Base-by-base conservation (phyloP, 2,888 invertebrate genomes). In the Suillia variegata region DNA sequence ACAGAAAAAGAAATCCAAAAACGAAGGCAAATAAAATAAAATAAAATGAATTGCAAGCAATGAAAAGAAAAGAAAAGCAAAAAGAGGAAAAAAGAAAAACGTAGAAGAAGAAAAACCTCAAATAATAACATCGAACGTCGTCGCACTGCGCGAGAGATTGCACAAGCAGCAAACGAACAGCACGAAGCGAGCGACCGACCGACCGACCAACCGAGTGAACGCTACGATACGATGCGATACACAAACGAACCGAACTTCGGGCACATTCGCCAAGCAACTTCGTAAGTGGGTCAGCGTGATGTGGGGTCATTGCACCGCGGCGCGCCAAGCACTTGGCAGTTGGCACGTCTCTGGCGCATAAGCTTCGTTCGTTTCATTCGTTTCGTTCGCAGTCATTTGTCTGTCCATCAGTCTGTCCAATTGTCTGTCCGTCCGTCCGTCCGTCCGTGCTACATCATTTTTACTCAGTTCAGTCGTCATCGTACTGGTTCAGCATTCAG, bases 281-380 rank as follows among this genome's bases (percentile, higher is more conserved):
- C 81, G 81, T 82, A 82, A 82, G 82, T 82, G 80, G 82, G 82
- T 82, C 82, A 82, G 75, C 77, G 73, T 80, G 80, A 80, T 78
- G 80, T 75, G 78, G 80, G 82, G 81, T 82, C 82, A 82, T 74
- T 82, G 82, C 82, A 82, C 82, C 79, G 63, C 63, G 26, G 53
- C n/a, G 13, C 42, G 47, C 59, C 58, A 68, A 63, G 65, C 59
- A 65, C 53, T 57, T 56, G 54, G 60, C 60, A 56, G 62, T 62
- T 60, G 55, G 62, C 62, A 62, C 57, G 59, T 59, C 57, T 49
- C 59, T 57, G 54, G 61, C 60, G 53, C 51, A 59, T 52, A 51
- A 51, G 52, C 53, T 52, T 15, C 26, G 26, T 26, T 10, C 26
- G 6, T 49, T n/a, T n/a, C n/a, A n/a, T n/a, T n/a, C n/a, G n/a